phyloP scores from a whole-genome alignment of 2,113 vertebrate species.

The Zosterops hypoxanthus region DNA sequence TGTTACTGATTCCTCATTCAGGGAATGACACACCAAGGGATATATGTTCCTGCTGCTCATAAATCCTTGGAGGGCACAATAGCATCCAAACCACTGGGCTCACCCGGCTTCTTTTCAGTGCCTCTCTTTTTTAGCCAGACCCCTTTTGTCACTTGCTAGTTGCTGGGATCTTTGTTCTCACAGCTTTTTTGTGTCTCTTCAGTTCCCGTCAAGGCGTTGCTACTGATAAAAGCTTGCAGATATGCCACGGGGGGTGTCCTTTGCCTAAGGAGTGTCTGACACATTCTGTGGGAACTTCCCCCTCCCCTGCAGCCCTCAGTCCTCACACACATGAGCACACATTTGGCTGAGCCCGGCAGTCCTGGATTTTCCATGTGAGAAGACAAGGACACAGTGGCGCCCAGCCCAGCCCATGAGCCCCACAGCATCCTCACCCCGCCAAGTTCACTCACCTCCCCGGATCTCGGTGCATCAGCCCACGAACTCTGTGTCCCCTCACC shows the following conservation, averaged over 20 bases:
- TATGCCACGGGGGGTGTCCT: background rate
- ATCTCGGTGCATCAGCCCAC: fast-evolving
- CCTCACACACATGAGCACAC: background rate
- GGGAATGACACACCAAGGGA: background rate
- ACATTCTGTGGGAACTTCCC: background rate
- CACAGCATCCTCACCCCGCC: background rate
- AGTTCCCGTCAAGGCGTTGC: background rate
- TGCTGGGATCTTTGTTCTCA: constrained; percentile 30
- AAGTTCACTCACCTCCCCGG: background rate
- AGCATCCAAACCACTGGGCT: background rate
- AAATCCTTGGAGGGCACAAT: constrained; percentile 22
- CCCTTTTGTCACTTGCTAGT: background rate
- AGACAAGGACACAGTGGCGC: background rate
- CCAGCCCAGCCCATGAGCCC: fast-evolving
- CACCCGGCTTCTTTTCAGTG: background rate
- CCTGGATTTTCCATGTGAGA: background rate
- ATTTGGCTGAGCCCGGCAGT: background rate
- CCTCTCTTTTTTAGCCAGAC: background rate
- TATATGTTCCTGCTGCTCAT: background rate
- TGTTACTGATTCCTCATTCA: background rate
- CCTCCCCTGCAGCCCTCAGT: background rate
- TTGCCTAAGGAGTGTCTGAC: background rate
- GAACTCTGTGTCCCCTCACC: fast-evolving
- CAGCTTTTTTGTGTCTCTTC: background rate
- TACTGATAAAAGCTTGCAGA: background rate